Conservation (phyloP, 1,140 invertebrate genomes). For the Ptiloglossa arizonensis region DNA sequence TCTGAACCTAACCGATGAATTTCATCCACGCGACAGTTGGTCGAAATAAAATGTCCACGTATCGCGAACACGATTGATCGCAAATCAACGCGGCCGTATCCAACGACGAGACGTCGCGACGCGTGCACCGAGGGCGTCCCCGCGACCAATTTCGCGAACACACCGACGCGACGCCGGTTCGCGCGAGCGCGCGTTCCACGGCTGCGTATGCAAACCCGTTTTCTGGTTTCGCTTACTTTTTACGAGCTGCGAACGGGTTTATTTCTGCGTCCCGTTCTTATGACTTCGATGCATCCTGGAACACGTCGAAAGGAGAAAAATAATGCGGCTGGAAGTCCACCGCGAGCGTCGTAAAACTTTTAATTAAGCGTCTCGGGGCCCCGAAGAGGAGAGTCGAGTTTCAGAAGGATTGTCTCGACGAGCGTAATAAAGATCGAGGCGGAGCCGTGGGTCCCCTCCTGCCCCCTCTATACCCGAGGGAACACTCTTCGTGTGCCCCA, state of each 20-base stretch:
- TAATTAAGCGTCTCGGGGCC: slow-evolving; percentile 1
- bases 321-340: neutral
- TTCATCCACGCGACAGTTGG: too few relatives aligned
- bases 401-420: neutral
- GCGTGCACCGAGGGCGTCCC: too few relatives aligned
- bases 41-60: too few relatives aligned
- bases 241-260: slow-evolving; percentile 42
- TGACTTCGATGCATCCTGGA: slow-evolving; percentile 6
- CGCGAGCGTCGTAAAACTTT: slow-evolving; percentile 19
- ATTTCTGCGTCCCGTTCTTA: slow-evolving; percentile 22
- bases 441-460: too few relatives aligned
- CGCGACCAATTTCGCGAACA: too few relatives aligned
- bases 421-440: neutral
- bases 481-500: too few relatives aligned
- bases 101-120: too few relatives aligned
- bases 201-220: slow-evolving; percentile 30
- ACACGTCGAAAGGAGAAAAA: slow-evolving; percentile 20
- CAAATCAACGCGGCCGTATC: too few relatives aligned
- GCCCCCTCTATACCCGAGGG: too few relatives aligned
- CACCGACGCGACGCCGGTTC: neutral
- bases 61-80: too few relatives aligned
- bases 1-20: too few relatives aligned
- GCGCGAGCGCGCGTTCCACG: neutral
- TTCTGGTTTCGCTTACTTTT: slow-evolving; percentile 39
- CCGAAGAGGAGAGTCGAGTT: neutral